These are phyloP conservation scores for Lordiphosa mommai DNA, from an alignment of 1,140 invertebrate genomes.

Conservation along the genomic window DNA sequence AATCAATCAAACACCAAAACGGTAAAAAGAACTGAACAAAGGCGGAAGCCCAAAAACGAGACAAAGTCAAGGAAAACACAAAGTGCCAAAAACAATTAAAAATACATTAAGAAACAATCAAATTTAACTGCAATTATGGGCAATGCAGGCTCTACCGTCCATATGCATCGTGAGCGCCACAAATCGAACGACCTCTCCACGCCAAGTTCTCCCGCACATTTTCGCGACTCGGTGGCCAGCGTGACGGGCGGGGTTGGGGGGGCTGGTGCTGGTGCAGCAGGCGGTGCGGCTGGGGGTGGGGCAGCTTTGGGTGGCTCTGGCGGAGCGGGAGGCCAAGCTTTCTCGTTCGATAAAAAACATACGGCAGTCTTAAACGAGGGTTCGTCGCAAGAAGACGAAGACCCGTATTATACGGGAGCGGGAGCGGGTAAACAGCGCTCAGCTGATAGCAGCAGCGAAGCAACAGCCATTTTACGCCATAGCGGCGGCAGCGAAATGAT, in stretches of 20 bases:
- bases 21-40: slow-evolving; percentile 17
- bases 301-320: slow-evolving; percentile 40
- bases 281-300: slow-evolving; percentile 21
- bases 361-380: slow-evolving; percentile 80
- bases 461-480: slow-evolving; percentile 82
- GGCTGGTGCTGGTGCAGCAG: slow-evolving; percentile 6
- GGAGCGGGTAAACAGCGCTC: slow-evolving; percentile 40
- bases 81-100: slow-evolving; percentile 50
- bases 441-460: slow-evolving; percentile 39
- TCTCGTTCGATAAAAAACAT: slow-evolving; percentile 91
- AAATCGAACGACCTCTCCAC: slow-evolving; percentile 75
- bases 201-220: slow-evolving; percentile 71
- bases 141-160: slow-evolving; percentile 68
- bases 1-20: not conserved
- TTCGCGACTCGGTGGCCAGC: slow-evolving; percentile 59
- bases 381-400: slow-evolving; percentile 85
- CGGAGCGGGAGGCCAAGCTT: slow-evolving; percentile 87
- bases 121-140: slow-evolving; percentile 55
- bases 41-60: slow-evolving; percentile 25
- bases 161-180: slow-evolving; percentile 75
- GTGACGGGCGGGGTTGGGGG: slow-evolving; percentile 10
- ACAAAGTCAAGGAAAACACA: slow-evolving; percentile 30
- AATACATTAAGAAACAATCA: slow-evolving; percentile 35
- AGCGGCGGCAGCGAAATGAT: slow-evolving; percentile 81
- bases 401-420: slow-evolving; percentile 86